Evolutionary conservation across 2,113 vertebrate species (phyloP).

Genomic region (Pelobates fuscus): DNA sequence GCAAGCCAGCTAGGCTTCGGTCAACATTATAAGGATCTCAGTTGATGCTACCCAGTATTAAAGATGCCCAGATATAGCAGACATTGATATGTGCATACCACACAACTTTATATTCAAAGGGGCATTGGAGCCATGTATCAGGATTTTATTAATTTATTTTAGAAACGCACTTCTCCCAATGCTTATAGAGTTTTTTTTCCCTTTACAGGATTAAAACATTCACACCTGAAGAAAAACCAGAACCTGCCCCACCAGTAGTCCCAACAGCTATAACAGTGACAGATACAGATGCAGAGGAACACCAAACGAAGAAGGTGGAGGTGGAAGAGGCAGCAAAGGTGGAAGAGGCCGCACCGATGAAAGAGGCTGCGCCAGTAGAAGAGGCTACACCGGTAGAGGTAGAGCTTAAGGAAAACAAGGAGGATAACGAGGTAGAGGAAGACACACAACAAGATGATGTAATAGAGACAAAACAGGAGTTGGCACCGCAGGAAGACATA

Average conservation of each 20-base stretch:
- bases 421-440: neutral
- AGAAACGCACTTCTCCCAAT: neutral
- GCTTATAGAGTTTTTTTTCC: slow-evolving; percentile 35
- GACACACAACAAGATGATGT: neutral
- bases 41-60: no score
- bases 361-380: neutral
- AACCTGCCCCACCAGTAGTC: neutral
- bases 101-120: no score
- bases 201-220: slow-evolving; percentile 49
- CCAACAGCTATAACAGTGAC: neutral
- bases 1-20: no score
- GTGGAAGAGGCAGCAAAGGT: neutral
- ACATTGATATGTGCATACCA: no score
- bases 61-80: no score
- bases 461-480: neutral
- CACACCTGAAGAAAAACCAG: neutral
- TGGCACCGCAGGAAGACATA: neutral
- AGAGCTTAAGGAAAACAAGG: neutral
- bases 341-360: neutral
- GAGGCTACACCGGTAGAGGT: neutral
- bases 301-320: neutral
- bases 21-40: no score
- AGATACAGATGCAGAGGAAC: neutral
- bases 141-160: no score
- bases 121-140: no score